Conservation (phyloP, 2,888 invertebrate genomes). For the Acleris cristana region DNA sequence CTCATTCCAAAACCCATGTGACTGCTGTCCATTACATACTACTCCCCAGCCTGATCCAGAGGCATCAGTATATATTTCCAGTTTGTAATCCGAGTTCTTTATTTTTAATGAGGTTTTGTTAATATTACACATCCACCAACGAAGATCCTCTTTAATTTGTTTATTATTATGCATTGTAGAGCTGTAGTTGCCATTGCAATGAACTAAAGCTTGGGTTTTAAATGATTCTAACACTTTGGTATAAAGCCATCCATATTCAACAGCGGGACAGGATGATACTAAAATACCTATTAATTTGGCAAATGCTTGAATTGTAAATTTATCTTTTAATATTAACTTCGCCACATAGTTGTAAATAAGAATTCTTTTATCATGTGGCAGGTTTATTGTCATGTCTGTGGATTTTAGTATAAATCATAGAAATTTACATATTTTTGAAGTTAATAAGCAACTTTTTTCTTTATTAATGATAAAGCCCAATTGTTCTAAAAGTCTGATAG, state of each 20-base stretch:
- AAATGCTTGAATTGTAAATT: conserved; percentile 1
- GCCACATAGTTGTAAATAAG: conserved; percentile 1
- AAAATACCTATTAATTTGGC: conserved; percentile 10
- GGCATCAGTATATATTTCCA: conserved; percentile 21
- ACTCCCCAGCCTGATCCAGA: conserved; percentile 21
- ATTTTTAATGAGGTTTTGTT: neutral
- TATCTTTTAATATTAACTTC: conserved; percentile 6
- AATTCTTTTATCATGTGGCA: conserved; percentile 9
- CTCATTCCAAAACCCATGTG: conserved; percentile 18
- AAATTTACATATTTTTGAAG: neutral
- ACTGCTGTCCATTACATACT: conserved; percentile 5
- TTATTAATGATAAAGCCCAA: neutral
- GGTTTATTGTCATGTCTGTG: conserved; percentile 1
- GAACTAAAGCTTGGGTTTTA: conserved; percentile 4
- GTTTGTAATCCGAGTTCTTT: conserved; percentile 7
- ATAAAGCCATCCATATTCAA: conserved; percentile 16
- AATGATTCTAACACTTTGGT: conserved; percentile 8
- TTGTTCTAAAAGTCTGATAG: neutral
- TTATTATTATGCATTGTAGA: neutral
- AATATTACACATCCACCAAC: too few relatives aligned
- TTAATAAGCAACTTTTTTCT: conserved; percentile 2
- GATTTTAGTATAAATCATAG: too few relatives aligned
- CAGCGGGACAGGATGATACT: conserved; percentile 11
- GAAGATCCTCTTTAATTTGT: too few relatives aligned
- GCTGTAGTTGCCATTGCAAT: neutral